These are phyloP conservation scores for Cygnus atratus DNA, from an alignment of 2,113 vertebrate genomes.

Conservation along the genomic window DNA sequence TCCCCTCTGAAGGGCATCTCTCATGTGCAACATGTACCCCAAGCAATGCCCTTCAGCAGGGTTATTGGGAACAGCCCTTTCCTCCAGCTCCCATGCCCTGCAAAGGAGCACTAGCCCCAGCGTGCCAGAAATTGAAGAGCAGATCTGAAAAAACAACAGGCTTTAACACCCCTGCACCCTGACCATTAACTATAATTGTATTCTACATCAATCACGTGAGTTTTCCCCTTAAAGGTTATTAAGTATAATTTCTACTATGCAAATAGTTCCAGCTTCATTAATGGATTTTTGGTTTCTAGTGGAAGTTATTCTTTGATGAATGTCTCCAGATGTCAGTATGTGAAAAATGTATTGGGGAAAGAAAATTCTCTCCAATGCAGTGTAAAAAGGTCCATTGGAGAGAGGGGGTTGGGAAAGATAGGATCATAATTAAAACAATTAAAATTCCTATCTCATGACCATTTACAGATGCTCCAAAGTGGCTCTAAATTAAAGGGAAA, in stretches of 20 bases:
- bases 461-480: constrained; percentile 64
- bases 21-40: fast-evolving
- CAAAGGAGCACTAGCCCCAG: not conserved
- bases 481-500: constrained; percentile 67
- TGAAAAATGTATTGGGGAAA: constrained; percentile 44
- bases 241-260: constrained; percentile 69
- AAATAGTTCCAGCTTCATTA: constrained; percentile 71
- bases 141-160: constrained; percentile 19
- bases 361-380: constrained; percentile 22
- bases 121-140: not conserved
- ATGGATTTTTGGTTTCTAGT: constrained; percentile 56
- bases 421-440: constrained; percentile 71
- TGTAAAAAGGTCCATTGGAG: constrained; percentile 2
- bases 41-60: not conserved
- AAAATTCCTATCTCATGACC: constrained; percentile 65
- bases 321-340: constrained; percentile 59
- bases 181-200: constrained; percentile 68
- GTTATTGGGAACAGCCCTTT: not conserved
- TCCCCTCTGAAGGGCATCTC: not conserved
- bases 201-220: constrained; percentile 61
- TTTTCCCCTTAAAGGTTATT: constrained; percentile 66
- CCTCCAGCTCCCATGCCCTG: not conserved
- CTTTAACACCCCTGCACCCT: constrained; percentile 24
- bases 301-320: constrained; percentile 66
- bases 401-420: not conserved